These are phyloP conservation scores for Sycophila texana DNA, from an alignment of 2,888 invertebrate genomes.

Conservation along the genomic window DNA sequence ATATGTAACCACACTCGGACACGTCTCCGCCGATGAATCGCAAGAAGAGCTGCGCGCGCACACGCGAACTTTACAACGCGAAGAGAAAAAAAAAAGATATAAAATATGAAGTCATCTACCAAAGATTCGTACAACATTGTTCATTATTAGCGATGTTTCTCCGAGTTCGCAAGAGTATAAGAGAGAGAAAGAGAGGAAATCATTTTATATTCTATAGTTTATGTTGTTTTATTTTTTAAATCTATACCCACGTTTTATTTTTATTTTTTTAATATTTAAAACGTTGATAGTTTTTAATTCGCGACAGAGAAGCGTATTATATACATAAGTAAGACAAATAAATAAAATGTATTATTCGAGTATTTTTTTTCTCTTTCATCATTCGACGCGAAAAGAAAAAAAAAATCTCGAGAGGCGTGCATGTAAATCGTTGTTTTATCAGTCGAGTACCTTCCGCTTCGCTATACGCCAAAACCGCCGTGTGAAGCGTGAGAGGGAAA, in stretches of 20 bases:
- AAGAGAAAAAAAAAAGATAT: neutral
- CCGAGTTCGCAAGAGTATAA: slow-evolving; percentile 38
- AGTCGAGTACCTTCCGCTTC: slow-evolving; percentile 20
- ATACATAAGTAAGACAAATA: slow-evolving; percentile 3
- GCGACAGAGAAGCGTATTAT: slow-evolving; percentile 32
- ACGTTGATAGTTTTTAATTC: slow-evolving; percentile 47
- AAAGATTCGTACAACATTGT: slow-evolving; percentile 58
- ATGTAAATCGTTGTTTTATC: slow-evolving; percentile 45
- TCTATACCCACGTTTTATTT: slow-evolving; percentile 47
- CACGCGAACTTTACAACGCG: slow-evolving; percentile 36
- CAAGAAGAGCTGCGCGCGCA: slow-evolving; percentile 22
- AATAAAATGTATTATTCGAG: slow-evolving; percentile 42
- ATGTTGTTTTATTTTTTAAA: slow-evolving; percentile 52
- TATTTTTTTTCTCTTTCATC: too few species aligned
- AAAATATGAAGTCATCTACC: slow-evolving; percentile 50
- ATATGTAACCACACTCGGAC: neutral
- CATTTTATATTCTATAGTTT: slow-evolving; percentile 54
- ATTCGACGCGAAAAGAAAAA: neutral
- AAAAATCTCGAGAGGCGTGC: slow-evolving; percentile 28
- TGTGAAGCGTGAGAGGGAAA: slow-evolving; percentile 3
- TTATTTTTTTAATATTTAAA: slow-evolving; percentile 40
- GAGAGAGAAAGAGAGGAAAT: slow-evolving; percentile 29
- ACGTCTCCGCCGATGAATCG: slow-evolving; percentile 29
- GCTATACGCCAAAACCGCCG: slow-evolving; percentile 14
- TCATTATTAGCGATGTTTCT: slow-evolving; percentile 48